Base-by-base conservation (phyloP, 2,797 vertebrate species). In the Sebastolobus alascanus region DNA sequence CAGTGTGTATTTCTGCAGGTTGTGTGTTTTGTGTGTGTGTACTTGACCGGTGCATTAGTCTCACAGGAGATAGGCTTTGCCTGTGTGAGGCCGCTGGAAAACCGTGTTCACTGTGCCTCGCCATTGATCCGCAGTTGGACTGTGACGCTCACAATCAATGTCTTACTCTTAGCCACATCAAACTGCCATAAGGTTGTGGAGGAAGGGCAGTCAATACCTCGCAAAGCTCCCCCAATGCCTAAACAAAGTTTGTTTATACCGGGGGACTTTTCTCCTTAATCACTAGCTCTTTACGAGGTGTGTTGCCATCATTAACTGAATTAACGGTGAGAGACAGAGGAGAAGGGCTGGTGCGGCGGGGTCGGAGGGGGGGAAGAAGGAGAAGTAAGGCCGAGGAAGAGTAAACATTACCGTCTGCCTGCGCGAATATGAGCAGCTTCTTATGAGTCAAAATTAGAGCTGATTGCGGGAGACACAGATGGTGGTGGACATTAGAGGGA, bases 391-490 rank as follows among this genome's bases (percentile, higher is more conserved):
- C 77, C 52, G 10, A 1, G 77, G 81, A 67, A 63, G 79, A 82
- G 77, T 82, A 84, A 90, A 91, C 90, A 90, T 82, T 77, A 80
- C 79, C 76, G 55, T 84, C 89, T 90, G 90, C 79, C 89, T 55
- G 64, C 12, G 61, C 18, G 14, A 83, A 84, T 81, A 89, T 58
- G 61, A 87, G 76, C 46, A 6, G 73, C 70, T 78, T 82, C 84
- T 90, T 79, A 91, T 79, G 84, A 89, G 78, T 83, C 35, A 71
- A 80, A 82, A 90, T 92, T 87, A 90, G 86, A 77, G 89, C 80
- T 87, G 89, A 92, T 91, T 87, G 83, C 35, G 27, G 80, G 65
- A 84, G 86, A 85, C 87, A 71, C 92, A 95, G 93, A 95, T 94
- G 94, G 94, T 68, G 37, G 73, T 20, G 75, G 75, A 86, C 87